These are phyloP conservation scores for Brachirus orientalis DNA, from an alignment of 2,113 vertebrate species.

Conservation along the genomic window DNA sequence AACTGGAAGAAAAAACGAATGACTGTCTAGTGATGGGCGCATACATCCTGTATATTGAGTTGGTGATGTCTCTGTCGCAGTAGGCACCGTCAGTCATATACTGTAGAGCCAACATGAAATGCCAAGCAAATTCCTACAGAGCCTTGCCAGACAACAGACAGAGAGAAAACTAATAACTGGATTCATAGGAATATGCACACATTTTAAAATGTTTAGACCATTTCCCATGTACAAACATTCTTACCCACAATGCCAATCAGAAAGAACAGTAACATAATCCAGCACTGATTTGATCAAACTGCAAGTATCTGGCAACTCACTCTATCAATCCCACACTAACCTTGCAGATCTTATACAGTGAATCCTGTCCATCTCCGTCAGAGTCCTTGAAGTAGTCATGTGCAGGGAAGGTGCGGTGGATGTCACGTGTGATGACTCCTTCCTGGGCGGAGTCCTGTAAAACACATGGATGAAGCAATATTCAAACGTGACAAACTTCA, in stretches of 20 bases:
- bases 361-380: conserved; percentile 95
- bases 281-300: neutral
- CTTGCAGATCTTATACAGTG: conserved; percentile 99
- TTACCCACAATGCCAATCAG: too few species aligned
- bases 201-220: neutral
- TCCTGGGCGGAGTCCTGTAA: conserved; percentile 94
- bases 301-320: neutral
- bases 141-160: conserved; percentile 25
- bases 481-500: neutral
- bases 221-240: too few species aligned
- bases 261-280: neutral
- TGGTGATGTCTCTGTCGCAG: conserved; percentile 35
- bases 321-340: conserved; percentile 69
- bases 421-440: conserved; percentile 94
- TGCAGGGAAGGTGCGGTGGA: conserved; percentile 97
- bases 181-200: conserved; percentile 9
- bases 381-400: conserved; percentile 98
- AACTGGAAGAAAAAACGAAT: conserved; percentile 29
- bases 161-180: neutral
- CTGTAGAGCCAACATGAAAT: conserved; percentile 39
- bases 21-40: conserved; percentile 21
- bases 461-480: conserved; percentile 13
- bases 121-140: conserved; percentile 44
- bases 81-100: conserved; percentile 31
- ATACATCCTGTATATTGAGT: conserved; percentile 27